Percentiles rank a stretch among this genome's conserved stretches.
Conservation (phyloP, 2,888 invertebrate genomes). For the Dorcus hopei region DNA sequence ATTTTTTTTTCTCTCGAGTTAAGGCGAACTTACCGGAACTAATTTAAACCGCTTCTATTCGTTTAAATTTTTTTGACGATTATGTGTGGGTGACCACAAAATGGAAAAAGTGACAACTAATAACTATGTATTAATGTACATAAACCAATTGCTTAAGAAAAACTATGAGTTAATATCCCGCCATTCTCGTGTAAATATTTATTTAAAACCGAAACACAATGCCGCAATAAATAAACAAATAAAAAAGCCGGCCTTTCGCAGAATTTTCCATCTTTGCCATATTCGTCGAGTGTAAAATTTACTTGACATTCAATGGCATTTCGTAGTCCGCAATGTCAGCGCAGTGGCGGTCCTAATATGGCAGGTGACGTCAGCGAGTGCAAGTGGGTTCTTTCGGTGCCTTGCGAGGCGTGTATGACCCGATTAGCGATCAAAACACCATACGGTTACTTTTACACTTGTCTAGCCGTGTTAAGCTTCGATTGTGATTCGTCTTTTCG, state of each 20-base stretch:
- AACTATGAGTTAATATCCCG: too few relatives aligned
- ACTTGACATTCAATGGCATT: constrained; percentile 19
- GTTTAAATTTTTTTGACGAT: too few relatives aligned
- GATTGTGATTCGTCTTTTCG: too few relatives aligned
- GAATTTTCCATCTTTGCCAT: neutral
- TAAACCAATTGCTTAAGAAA: too few relatives aligned
- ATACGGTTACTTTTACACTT: constrained; percentile 18
- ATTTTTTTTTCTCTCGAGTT: too few relatives aligned
- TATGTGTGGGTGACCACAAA: too few relatives aligned
- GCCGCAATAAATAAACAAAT: neutral
- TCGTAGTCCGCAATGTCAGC: constrained; percentile 17
- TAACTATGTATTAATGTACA: too few relatives aligned
- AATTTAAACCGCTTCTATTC: too few relatives aligned
- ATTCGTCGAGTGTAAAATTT: constrained; percentile 1
- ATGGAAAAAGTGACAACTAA: too few relatives aligned
- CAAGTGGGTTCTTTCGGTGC: constrained; percentile 28
- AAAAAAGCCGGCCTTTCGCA: neutral
- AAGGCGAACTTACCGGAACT: too few relatives aligned
- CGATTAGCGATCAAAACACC: constrained; percentile 20
- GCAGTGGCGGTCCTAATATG: constrained; percentile 29
- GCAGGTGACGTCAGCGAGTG: constrained; percentile 28
- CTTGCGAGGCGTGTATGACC: constrained; percentile 18
- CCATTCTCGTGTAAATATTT: too few relatives aligned
- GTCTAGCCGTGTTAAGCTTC: constrained; percentile 4
- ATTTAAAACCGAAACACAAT: too few relatives aligned